Base-by-base conservation (phyloP, 2,888 invertebrate species). In the Mechanitis mazaeus region DNA sequence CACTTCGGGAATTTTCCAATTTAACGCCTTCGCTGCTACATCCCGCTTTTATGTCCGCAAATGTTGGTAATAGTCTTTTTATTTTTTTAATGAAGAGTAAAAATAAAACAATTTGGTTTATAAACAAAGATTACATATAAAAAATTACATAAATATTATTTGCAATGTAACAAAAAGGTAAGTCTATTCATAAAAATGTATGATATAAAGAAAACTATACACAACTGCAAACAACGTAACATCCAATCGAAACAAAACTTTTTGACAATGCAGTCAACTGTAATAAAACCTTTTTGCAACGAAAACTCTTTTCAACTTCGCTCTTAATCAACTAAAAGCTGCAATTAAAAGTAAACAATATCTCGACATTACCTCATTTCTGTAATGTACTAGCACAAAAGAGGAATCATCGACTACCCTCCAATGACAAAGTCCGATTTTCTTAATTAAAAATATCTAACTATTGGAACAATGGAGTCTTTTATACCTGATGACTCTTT, bases 381-480 rank as follows among this genome's bases (percentile, higher is more conserved):
- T 62, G 61, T 66, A 66, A 66, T 66, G 58, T 38, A 64, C 59
- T 58, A 42, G 33, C 50, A 57, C 57, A 56, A 61, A 47, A 57
- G 46, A 77, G 78, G 79, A 81, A 80, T 82, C 81, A 81, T 77
- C 78, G 84, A 78, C 76, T 76, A 75, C 71, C 73, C 64, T 63
- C 66, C 69, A 69, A 68, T 66, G 69, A 81, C 82, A 80, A 81
- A 77, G 73, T 73, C 76, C 85, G 85, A 86, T 86, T 84, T 85
- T 82, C 85, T 84, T 87, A 87, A 87, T 88, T 87, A 87, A 87
- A 88, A 85, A 84, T 82, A 78, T 84, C 82, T 78, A 80, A 86
- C 85, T 85, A 86, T 80, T 78, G 72, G 69, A 69, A 83, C 79
- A 80, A 80, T 79, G 72, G 73, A 61, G 47, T 59, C 58, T 58